Evolutionary conservation across 2,113 vertebrate species (phyloP).

Genomic region (Bubo blakistoni): DNA sequence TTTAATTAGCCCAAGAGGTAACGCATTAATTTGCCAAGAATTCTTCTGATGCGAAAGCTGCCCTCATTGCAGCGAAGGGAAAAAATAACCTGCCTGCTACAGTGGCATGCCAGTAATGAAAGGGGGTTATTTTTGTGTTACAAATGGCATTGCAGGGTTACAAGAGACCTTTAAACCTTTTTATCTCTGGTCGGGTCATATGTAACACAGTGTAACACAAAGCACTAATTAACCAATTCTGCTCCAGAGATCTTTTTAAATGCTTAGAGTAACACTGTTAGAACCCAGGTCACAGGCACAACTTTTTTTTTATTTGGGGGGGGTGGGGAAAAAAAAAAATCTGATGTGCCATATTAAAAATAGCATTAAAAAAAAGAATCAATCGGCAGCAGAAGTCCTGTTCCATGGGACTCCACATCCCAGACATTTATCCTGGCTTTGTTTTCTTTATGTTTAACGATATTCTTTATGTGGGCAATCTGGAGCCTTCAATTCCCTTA

Average conservation of each 20-base stretch:
- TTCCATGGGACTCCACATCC: background rate
- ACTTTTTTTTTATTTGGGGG: background rate
- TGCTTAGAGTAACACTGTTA: conserved; percentile 53
- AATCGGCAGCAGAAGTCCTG: background rate
- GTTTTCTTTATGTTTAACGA: conserved; percentile 72
- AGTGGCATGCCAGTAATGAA: conserved; percentile 84
- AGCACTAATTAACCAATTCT: conserved; percentile 81
- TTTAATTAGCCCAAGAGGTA: conserved; percentile 99
- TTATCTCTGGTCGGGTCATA: conserved; percentile 83
- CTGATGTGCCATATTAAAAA: conserved; percentile 18
- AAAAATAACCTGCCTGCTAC: conserved; percentile 90
- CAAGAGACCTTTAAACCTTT: conserved; percentile 85
- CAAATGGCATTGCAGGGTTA: conserved; percentile 82
- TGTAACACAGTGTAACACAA: conserved; percentile 78
- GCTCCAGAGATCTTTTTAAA: conserved; percentile 75
- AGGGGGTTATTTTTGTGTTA: conserved; percentile 84
- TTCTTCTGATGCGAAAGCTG: conserved; percentile 98
- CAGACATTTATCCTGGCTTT: conserved; percentile 67
- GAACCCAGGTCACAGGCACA: conserved; percentile 61
- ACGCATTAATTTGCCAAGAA: conserved; percentile 98
- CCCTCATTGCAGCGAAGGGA: conserved; percentile 81
- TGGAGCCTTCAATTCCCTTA: conserved; percentile 76
- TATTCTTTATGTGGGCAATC: conserved; percentile 81
- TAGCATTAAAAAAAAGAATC: background rate
- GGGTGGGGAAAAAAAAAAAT: background rate